phyloP scores from a whole-genome alignment of 2,888 invertebrate genomes.

The Drosophila cyrtoloma region DNA sequence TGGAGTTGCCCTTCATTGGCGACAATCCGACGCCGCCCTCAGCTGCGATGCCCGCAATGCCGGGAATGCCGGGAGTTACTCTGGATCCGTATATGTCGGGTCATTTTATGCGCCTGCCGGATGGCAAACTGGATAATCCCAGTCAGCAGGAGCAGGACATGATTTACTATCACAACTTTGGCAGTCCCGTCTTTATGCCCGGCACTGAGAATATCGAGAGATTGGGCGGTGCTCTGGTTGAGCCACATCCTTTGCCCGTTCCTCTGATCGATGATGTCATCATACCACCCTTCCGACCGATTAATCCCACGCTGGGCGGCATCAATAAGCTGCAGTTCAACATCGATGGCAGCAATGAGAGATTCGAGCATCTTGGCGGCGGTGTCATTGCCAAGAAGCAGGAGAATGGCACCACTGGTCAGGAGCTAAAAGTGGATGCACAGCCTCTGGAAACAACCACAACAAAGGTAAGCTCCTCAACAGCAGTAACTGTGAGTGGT shows the following conservation, averaged over 20 bases:
- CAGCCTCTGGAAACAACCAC: conserved; percentile 37
- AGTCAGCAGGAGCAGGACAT: conserved; percentile 77
- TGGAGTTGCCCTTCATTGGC: conserved; percentile 79
- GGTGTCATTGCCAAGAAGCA: conserved; percentile 85
- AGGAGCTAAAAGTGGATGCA: conserved; percentile 17
- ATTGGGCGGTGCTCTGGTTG: conserved; percentile 87
- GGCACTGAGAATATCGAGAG: conserved; percentile 88
- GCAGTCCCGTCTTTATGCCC: conserved; percentile 88
- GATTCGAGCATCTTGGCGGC: conserved; percentile 84
- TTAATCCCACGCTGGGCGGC: conserved; percentile 72
- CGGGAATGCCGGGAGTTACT: conserved; percentile 23
- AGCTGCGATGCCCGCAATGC: conserved; percentile 56
- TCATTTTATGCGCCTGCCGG: conserved; percentile 70
- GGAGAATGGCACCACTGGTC: conserved; percentile 54
- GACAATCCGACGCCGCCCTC: conserved; percentile 77
- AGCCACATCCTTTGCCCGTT: conserved; percentile 89
- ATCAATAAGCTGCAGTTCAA: conserved; percentile 76
- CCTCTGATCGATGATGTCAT: conserved; percentile 85
- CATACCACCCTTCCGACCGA: conserved; percentile 82
- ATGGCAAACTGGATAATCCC: conserved; percentile 68
- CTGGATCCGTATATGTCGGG: conserved; percentile 75
- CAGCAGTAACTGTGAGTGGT: neutral
- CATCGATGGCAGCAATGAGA: conserved; percentile 75
- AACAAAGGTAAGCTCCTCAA: conserved; percentile 18
- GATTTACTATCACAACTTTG: conserved; percentile 88